These are phyloP conservation scores for Cryptoleucopteryx plumbea DNA, from an alignment of 2,113 vertebrate genomes.

Conservation along the genomic window DNA sequence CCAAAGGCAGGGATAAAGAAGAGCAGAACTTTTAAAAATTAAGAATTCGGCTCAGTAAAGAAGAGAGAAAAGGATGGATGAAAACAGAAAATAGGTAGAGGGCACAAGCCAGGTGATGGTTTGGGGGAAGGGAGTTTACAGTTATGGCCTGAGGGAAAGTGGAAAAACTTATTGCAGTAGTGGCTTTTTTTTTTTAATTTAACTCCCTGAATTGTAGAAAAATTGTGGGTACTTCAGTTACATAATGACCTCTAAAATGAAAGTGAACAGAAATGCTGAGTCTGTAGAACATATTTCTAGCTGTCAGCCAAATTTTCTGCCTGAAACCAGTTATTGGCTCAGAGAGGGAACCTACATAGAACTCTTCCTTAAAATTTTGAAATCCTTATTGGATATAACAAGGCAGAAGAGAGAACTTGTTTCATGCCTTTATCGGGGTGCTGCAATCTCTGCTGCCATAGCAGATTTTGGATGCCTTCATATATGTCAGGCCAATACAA, in stretches of 20 bases:
- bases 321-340: not conserved
- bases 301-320: not conserved
- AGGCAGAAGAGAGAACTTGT: not conserved
- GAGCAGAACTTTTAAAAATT: not conserved
- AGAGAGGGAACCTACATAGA: not conserved
- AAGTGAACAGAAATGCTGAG: not conserved
- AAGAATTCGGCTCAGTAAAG: not conserved
- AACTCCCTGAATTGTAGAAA: not conserved
- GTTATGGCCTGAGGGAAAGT: not conserved
- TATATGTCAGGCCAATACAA: not conserved
- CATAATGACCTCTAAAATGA: not conserved
- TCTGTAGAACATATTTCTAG: not conserved
- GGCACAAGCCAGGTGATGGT: not conserved
- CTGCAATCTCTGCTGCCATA: not conserved
- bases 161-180: not conserved
- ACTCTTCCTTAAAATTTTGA: not conserved
- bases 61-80: not conserved
- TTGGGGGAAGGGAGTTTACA: not conserved
- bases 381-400: not conserved
- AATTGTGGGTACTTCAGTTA: not conserved
- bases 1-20: not conserved
- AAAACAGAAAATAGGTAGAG: not conserved
- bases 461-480: not conserved
- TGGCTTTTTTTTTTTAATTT: not conserved
- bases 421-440: not conserved